Evolutionary conservation across 2,888 invertebrate genomes (phyloP), one percentile per base, ranked within the genome.

Genomic region (Blera fallax): DNA sequence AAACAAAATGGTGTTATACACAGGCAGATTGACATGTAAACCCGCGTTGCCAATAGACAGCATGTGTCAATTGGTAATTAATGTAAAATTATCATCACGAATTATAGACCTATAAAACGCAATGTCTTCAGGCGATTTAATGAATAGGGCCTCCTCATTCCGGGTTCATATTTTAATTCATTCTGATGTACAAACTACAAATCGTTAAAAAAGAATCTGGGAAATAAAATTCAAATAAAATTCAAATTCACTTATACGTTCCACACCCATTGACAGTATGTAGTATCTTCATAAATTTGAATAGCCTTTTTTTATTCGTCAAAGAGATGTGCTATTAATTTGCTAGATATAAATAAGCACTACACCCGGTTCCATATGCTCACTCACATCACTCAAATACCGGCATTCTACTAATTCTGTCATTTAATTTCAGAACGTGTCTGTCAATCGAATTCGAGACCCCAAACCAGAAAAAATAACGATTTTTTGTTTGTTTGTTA

Each of bases 381-480:
- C 8, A 18, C 27, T 29, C 29, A 40, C 54, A 43, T 62, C 45
- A 70, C 45, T 70, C 43, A 62, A 70, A 78, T 78, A 37, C 21
- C 21, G n/a, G 48, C 11, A 29, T 11, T 64, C 45, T 37, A 29
- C 58, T 24, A 62, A 65, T 48, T 67, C 29, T 62, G 34, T 37
- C 24, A 27, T 73, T 80, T 65, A 50, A 73, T 65, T 58, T 65
- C 79, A 40, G 50, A 48, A 73, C 79, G 79, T 73, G 65, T n/a
- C 32, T 40, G 16, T 50, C 50, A 58, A 64, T 79, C 1, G 54
- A 24, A 73, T 79, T 58, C 2, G 27, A 58, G 52, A 18, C 24
- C 34, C 3, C 24, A 54, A 52, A 11, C 29, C 34, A 8, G 45
- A 24, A 67, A 48, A 69, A 62, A 45, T 37, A 27, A 52, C 69